Percentiles rank a stretch among this genome's conserved stretches.
These are phyloP conservation scores for Lasius platythorax DNA, from an alignment of 2,888 invertebrate genomes.

Conservation along the genomic window DNA sequence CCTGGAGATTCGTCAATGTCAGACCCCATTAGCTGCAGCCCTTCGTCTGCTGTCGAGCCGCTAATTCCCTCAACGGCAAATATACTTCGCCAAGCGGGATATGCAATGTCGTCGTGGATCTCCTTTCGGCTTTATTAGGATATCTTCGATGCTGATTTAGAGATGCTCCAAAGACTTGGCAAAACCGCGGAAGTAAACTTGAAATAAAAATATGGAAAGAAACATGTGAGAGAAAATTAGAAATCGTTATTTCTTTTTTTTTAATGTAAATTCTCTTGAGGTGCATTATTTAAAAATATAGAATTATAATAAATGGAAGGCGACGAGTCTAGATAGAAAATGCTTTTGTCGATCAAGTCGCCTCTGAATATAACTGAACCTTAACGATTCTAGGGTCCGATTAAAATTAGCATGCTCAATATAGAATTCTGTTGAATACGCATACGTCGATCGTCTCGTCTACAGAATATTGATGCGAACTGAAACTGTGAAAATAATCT, in stretches of 20 bases:
- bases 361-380: not conserved
- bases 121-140: constrained; percentile 42
- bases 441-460: not conserved
- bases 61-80: constrained; percentile 75
- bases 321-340: not conserved
- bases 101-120: constrained; percentile 32
- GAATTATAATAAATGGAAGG: not conserved
- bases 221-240: not conserved
- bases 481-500: constrained; percentile 30
- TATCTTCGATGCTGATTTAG: not conserved
- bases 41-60: constrained; percentile 71
- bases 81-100: constrained; percentile 22
- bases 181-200: not conserved
- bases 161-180: constrained; percentile 1
- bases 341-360: not conserved
- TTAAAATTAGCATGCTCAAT: constrained; percentile 25
- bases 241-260: not conserved
- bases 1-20: constrained; percentile 82
- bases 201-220: not conserved
- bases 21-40: constrained; percentile 80
- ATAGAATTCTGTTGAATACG: constrained; percentile 24
- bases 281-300: not conserved
- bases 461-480: not conserved
- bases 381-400: not conserved
- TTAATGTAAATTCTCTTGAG: not conserved